A percentile compares a stretch with the other conserved stretches of the same genome.
Conservation (phyloP, 2,113 vertebrate genomes). For the Cisticola juncidis region DNA sequence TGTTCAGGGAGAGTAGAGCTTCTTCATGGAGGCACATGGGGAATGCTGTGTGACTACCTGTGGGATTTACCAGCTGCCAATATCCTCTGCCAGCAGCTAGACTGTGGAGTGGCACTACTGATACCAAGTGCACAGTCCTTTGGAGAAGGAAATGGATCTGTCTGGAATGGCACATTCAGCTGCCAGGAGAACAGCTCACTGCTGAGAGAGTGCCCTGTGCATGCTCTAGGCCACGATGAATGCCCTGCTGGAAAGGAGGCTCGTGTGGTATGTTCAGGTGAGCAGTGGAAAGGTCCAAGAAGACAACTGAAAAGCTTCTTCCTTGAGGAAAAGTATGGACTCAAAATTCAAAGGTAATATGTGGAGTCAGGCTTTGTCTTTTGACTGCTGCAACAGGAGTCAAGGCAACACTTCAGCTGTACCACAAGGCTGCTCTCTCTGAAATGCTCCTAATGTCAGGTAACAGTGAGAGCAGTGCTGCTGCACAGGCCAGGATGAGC, state of each 20-base stretch:
- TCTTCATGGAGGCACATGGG: conserved; percentile 51
- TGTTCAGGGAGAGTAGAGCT: conserved; percentile 73
- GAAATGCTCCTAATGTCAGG: not conserved
- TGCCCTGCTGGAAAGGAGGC: conserved; percentile 43
- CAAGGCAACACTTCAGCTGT: not conserved
- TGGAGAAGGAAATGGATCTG: not conserved
- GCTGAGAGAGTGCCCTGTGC: not conserved
- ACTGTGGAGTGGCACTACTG: conserved; percentile 53
- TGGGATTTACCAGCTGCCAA: conserved; percentile 56
- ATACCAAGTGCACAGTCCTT: not conserved
- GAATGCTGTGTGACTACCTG: conserved; percentile 46
- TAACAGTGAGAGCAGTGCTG: not conserved
- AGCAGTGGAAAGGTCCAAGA: not conserved
- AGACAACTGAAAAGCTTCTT: not conserved
- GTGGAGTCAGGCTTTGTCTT: not conserved
- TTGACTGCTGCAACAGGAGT: not conserved
- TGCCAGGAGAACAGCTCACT: conserved; percentile 16
- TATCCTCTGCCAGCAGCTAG: conserved; percentile 56
- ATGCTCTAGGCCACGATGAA: not conserved
- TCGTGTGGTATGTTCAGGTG: conserved; percentile 48
- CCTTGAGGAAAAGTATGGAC: not conserved
- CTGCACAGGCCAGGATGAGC: not conserved
- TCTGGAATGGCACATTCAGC: conserved; percentile 49
- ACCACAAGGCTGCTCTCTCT: not conserved
- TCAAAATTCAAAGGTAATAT: not conserved